Evolutionary conservation across 2,888 invertebrate species (phyloP).

Genomic region (Parascotia fuliginaria): DNA sequence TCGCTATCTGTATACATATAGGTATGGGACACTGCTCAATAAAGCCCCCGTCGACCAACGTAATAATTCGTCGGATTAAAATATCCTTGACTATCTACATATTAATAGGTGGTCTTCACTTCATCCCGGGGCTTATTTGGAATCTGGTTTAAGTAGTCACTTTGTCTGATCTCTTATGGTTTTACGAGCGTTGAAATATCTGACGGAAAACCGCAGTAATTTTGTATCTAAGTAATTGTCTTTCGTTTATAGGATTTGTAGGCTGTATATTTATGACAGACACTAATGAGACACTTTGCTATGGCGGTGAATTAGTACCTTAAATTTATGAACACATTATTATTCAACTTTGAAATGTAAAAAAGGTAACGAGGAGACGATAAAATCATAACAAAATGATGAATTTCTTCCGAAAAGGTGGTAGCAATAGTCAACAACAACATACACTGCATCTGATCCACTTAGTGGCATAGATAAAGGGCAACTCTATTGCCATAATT

Average conservation of each 20-base stretch:
- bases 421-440: too few relatives aligned
- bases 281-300: too few relatives aligned
- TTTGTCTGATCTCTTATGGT: slow-evolving; percentile 28
- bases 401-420: too few relatives aligned
- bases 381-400: too few relatives aligned
- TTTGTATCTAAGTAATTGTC: not conserved
- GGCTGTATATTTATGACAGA: too few relatives aligned
- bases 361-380: too few relatives aligned
- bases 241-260: not conserved
- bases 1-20: not conserved
- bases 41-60: slow-evolving; percentile 3
- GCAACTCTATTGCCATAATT: too few relatives aligned
- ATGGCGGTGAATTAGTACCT: too few relatives aligned
- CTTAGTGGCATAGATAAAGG: too few relatives aligned
- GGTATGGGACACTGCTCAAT: slow-evolving; percentile 1
- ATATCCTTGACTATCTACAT: slow-evolving; percentile 27
- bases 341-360: too few relatives aligned
- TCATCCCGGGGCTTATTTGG: slow-evolving; percentile 18
- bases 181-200: slow-evolving; percentile 12
- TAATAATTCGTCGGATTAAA: slow-evolving; percentile 29
- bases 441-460: too few relatives aligned
- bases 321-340: too few relatives aligned
- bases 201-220: not conserved
- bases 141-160: slow-evolving; percentile 28
- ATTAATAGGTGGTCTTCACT: slow-evolving; percentile 27